phyloP scores from a whole-genome alignment of 2,113 vertebrate species.

The Macaca fascicularis region DNA sequence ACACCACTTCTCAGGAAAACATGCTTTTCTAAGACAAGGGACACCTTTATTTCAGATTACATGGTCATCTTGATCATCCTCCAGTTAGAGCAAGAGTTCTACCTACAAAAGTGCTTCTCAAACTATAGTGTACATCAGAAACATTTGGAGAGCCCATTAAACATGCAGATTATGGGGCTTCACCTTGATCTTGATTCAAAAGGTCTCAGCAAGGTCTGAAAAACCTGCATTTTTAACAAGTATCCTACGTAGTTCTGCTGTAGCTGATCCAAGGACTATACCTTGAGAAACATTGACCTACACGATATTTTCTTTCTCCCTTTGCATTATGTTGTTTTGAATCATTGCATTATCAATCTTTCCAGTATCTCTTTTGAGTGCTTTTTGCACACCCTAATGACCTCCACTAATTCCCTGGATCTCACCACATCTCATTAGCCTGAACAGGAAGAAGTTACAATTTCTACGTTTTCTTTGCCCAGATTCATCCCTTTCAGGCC shows the following conservation, averaged over 20 bases:
- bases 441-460: neutral
- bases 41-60: constrained; percentile 34
- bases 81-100: neutral
- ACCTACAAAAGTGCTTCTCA: neutral
- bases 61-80: constrained; percentile 24
- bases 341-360: constrained; percentile 37
- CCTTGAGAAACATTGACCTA: constrained; percentile 2
- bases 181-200: neutral
- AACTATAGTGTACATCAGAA: neutral
- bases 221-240: constrained; percentile 22
- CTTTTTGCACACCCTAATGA: neutral
- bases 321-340: constrained; percentile 19
- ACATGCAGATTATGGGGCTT: neutral
- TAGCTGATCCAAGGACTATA: neutral
- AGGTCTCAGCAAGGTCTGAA: neutral
- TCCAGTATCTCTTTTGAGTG: neutral
- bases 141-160: neutral
- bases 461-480: constrained; percentile 40
- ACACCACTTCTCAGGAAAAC: constrained; percentile 14
- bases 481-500: neutral
- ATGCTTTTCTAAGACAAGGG: constrained; percentile 39
- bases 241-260: neutral
- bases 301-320: neutral
- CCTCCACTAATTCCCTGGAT: neutral
- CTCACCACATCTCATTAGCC: neutral